phyloP scores from a whole-genome alignment of 2,113 vertebrate genomes.

The Prunella fulvescens region DNA sequence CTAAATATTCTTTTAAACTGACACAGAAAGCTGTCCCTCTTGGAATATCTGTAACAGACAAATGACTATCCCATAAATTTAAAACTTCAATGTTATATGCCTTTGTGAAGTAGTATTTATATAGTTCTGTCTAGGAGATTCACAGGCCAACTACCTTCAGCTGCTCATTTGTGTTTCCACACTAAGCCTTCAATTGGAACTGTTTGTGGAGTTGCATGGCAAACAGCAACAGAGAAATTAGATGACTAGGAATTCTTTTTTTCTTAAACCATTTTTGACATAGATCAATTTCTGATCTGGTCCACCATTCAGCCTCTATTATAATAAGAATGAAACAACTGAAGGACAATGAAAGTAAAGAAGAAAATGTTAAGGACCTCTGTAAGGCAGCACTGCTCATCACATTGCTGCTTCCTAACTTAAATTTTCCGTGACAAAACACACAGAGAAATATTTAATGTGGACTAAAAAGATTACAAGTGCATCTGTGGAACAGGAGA shows the following conservation, averaged over 20 bases:
- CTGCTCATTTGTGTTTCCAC: not conserved
- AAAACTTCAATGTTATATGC: not conserved
- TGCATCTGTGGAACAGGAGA: not conserved
- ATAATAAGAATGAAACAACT: not conserved
- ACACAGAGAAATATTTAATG: not conserved
- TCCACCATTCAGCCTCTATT: not conserved
- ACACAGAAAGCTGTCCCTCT: not conserved
- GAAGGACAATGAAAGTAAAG: not conserved
- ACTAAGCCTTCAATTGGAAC: not conserved
- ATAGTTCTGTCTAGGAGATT: not conserved
- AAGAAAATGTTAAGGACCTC: not conserved
- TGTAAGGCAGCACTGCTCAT: not conserved
- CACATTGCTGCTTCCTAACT: not conserved
- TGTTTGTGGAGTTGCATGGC: not conserved
- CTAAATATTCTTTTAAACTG: not conserved
- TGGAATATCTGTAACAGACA: not conserved
- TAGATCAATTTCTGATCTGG: not conserved
- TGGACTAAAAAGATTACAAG: not conserved
- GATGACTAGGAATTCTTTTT: not conserved
- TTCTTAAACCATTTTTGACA: not conserved
- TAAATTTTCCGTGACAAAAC: not conserved
- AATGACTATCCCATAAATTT: not conserved
- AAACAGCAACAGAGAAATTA: not conserved
- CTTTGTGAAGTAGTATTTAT: not conserved
- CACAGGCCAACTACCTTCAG: not conserved